Evolutionary conservation across 2,113 vertebrate genomes (phyloP), one percentile per base, ranked within the genome.

Genomic region (Rhynchomys soricoides): DNA sequence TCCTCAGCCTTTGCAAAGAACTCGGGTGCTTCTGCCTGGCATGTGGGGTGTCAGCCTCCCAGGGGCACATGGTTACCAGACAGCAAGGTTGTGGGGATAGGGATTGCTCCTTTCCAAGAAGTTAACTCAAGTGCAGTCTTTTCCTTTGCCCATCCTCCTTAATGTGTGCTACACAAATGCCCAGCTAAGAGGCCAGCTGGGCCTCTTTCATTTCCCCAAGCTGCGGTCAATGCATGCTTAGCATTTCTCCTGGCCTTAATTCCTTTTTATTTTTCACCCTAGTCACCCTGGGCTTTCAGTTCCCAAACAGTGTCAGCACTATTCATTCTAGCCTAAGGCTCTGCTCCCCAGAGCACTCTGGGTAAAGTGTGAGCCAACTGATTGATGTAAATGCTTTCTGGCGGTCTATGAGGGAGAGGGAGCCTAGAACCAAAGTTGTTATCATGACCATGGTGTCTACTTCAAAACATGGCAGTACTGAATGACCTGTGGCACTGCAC

Each of bases 1-100:
- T 43, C 37, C 48, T 40, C 17, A 19, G 15, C 9, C 74, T 37
- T 26, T 62, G 22, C 43, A 92, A 45, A 70, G 29, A 52, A 40
- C 31, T 59, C 16, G 4, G 15, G 24, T 24, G 79, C 37, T 19
- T 3, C 16, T 31, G 9, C 7, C 26, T 17, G 50, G n/a, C 29
- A 48, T 0, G 24, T 3, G 4, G 34, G 16, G 7, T 5, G 0
- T 12, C 4, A 11, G 45, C 17, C 1, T 13, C 1, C 34, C 17
- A 1, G 1, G 22, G 37, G 12, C 13, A 70, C 3, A 64, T 3
- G 40, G 24, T 3, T 8, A 57, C 8, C 12, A 34, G 6, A 71
- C 34, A 4, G 7, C 5, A 55, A 29, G 13, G 10, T 31, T n/a
- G 26, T 6, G 31, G 48, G 7, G 5, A 55, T 50, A 7, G 37